Conservation (phyloP, 2,113 vertebrate species). For the Papio anubis region DNA sequence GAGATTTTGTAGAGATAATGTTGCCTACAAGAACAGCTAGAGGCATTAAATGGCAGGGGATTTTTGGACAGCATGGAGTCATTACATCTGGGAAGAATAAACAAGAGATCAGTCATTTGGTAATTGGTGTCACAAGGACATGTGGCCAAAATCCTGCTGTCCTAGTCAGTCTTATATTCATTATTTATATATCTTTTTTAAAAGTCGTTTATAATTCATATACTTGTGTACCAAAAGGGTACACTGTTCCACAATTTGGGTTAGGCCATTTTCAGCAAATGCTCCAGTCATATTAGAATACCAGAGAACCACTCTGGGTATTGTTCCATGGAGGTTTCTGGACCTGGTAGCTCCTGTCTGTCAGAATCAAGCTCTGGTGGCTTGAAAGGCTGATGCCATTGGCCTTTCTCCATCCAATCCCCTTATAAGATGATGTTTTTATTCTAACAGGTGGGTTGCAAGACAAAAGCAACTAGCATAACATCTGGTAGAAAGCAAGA, state of each 20-base stretch:
- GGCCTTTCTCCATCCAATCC: accelerated
- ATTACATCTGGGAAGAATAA: not conserved
- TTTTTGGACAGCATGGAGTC: too few relatives aligned
- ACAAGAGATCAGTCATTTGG: not conserved
- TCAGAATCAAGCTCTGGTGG: not conserved
- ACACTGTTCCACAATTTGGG: not conserved
- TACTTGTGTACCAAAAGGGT: not conserved
- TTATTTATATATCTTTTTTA: not conserved
- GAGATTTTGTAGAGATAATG: not conserved
- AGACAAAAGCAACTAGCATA: not conserved
- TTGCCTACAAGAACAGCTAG: not conserved
- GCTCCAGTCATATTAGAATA: not conserved
- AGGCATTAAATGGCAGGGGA: not conserved
- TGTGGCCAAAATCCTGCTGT: not conserved
- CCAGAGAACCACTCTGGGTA: not conserved
- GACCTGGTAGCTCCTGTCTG: too few relatives aligned
- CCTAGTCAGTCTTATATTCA: not conserved
- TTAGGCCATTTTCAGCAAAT: not conserved
- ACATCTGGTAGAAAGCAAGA: not conserved
- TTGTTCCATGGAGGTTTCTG: not conserved
- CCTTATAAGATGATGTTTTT: not conserved
- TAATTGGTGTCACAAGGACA: not conserved
- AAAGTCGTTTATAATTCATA: not conserved
- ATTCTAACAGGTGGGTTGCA: not conserved
- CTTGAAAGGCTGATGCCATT: too few relatives aligned